A percentile compares a stretch with the other conserved stretches of the same genome.
Conservation (phyloP, 2,888 invertebrate genomes). For the Ceramica pisi region DNA sequence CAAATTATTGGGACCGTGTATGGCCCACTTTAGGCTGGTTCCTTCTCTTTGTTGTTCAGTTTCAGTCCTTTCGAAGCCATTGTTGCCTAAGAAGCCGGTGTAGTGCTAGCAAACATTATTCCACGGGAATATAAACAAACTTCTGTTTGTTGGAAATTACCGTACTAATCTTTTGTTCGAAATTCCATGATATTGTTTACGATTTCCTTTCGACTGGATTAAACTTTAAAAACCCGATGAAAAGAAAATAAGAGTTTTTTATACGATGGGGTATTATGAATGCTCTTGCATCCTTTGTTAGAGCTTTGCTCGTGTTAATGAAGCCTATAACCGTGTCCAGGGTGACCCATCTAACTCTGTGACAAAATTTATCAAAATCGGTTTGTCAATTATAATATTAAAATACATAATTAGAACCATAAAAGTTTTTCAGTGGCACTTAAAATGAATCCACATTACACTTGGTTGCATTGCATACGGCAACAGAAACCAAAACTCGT, state of each 20-base stretch:
- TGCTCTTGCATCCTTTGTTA: no score
- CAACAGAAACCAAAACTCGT: slow-evolving; percentile 56
- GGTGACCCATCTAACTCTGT: no score
- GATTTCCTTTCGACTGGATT: slow-evolving; percentile 1
- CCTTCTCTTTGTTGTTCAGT: slow-evolving; percentile 36
- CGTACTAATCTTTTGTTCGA: slow-evolving; percentile 5
- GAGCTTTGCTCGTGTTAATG: no score
- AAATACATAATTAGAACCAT: no score
- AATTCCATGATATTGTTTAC: slow-evolving; percentile 12
- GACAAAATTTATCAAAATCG: no score
- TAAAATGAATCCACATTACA: slow-evolving; percentile 17
- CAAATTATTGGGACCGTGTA: slow-evolving; percentile 38
- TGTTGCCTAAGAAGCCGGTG: slow-evolving; percentile 43
- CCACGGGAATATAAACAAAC: slow-evolving; percentile 21
- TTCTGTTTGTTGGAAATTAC: slow-evolving; percentile 23
- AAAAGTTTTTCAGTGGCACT: not conserved
- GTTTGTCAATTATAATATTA: no score
- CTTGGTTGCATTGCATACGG: slow-evolving; percentile 24
- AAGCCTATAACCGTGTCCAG: no score
- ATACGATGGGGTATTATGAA: not conserved
- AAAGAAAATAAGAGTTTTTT: not conserved
- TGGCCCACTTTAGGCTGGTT: slow-evolving; percentile 11
- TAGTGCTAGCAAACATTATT: slow-evolving; percentile 17
- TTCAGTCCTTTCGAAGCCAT: slow-evolving; percentile 41
- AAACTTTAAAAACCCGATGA: not conserved